Conservation (phyloP, 2,113 vertebrate genomes). For the Ochotona curzoniae region DNA sequence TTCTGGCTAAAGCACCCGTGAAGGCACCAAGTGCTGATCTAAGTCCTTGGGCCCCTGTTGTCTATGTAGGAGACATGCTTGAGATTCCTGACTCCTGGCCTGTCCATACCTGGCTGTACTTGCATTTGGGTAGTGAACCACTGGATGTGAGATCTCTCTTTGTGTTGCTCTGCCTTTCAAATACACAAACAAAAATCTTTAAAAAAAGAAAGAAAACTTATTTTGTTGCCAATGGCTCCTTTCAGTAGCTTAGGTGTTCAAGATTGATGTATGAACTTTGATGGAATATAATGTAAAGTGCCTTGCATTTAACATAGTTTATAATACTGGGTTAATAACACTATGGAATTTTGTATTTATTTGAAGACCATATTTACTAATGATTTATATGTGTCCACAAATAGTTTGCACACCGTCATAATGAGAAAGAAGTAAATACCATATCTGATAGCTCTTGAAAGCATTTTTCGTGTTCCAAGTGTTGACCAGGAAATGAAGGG, state of each 20-base stretch:
- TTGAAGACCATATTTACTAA: conserved; percentile 39
- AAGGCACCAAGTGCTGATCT: too few relatives aligned
- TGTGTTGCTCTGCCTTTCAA: too few relatives aligned
- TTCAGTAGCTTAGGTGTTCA: conserved; percentile 51
- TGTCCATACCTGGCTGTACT: too few relatives aligned
- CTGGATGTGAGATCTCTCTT: too few relatives aligned
- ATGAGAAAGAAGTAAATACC: conserved; percentile 4
- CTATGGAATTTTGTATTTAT: conserved; percentile 36
- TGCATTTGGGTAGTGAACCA: too few relatives aligned
- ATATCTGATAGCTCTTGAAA: conserved; percentile 16
- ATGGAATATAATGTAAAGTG: conserved; percentile 48
- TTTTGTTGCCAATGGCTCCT: conserved; percentile 31
- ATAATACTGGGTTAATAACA: conserved; percentile 46
- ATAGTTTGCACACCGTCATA: conserved; percentile 1
- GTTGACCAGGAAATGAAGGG: background rate
- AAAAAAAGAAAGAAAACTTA: background rate
- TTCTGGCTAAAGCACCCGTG: too few relatives aligned
- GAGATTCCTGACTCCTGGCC: too few relatives aligned
- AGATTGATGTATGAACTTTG: conserved; percentile 40
- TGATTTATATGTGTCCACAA: background rate
- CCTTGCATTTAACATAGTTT: conserved; percentile 8
- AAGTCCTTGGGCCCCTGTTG: too few relatives aligned
- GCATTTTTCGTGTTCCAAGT: conserved; percentile 54
- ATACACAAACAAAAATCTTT: too few relatives aligned
- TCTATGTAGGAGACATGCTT: too few relatives aligned